Base-by-base conservation (phyloP, 2,797 vertebrate genomes). In the Strix occidentalis region DNA sequence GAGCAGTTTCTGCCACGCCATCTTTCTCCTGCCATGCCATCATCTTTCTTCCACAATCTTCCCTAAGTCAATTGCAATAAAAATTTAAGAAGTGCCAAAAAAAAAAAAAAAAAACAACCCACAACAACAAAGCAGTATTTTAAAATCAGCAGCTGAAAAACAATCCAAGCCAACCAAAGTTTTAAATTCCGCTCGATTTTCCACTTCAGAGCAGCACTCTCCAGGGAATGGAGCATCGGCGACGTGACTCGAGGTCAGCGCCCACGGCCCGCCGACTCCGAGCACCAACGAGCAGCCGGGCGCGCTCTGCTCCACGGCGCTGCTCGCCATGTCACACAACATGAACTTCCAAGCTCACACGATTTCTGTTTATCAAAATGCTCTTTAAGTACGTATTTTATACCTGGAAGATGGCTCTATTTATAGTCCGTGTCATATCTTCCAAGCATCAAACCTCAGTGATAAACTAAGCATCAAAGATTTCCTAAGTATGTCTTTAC, bases 231-330 rank as follows among this genome's bases (percentile, higher is more conserved):
- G 37, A 61, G 83, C 58, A 41, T 18, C 84, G 53, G 64, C 24
- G 21, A 6, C 35, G 7, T 4, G 24, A 37, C 9, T 10, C 0
- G 23, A 41, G 83, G 23, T 31, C 68, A 35, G 24, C 0, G 53
- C 48, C 41, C 25, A 2, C 41, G 10, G 58, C 58, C 48, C 11
- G 2, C 25, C 6, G 3, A 43, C 15, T 37, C 48, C 26, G 10
- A 11, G 29, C 3, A 1, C 4, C 25, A 12, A 6, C 2, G 5
- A 41, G 70, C 51, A 2, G 37, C 13, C 0, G 0, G 28, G 51
- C 13, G 43, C 3, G 3, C 56, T 61, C n/a, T 3, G 17, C 51
- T 18, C 48, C 3, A 39, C 39, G 11, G 39, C 39, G 39, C 39
- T 39, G 29, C 79, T 57, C 18, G 1, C 3, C 4, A 5, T 1